Evolutionary conservation across 2,888 invertebrate genomes (phyloP).

Genomic region (Clivina fossor): DNA sequence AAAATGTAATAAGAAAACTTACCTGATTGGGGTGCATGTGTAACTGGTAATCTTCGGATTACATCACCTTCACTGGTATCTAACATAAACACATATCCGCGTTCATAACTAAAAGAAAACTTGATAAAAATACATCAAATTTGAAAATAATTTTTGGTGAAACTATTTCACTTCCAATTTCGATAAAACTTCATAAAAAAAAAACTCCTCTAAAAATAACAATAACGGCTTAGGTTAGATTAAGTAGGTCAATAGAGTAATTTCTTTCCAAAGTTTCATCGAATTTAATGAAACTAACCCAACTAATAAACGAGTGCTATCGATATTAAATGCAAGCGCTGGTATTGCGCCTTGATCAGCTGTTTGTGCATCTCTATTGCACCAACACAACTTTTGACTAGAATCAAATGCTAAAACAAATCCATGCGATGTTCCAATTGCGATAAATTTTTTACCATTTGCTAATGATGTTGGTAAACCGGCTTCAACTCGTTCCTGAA

Average conservation of each 20-base stretch:
- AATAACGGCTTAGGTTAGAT: too few species aligned
- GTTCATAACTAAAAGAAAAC: slow-evolving; percentile 56
- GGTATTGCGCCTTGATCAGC: slow-evolving; percentile 77
- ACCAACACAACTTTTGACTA: slow-evolving; percentile 88
- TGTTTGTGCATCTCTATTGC: slow-evolving; percentile 69
- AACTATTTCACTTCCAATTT: slow-evolving; percentile 6
- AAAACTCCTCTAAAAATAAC: too few species aligned
- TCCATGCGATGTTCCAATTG: slow-evolving; percentile 94
- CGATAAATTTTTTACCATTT: slow-evolving; percentile 73
- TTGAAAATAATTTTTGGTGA: slow-evolving; percentile 8
- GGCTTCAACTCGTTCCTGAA: slow-evolving; percentile 83
- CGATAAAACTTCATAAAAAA: too few species aligned
- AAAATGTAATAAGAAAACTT: too few species aligned
- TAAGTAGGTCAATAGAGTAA: too few species aligned
- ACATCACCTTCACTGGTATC: slow-evolving; percentile 81
- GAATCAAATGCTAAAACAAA: slow-evolving; percentile 83
- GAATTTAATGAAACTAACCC: too few species aligned
- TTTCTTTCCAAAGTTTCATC: too few species aligned
- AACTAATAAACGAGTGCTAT: slow-evolving; percentile 81
- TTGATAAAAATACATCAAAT: slow-evolving; percentile 2
- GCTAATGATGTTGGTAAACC: slow-evolving; percentile 86
- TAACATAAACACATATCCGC: slow-evolving; percentile 89
- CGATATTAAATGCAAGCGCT: slow-evolving; percentile 82
- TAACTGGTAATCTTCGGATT: slow-evolving; percentile 73
- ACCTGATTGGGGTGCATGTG: slow-evolving; percentile 81